Percentiles rank a stretch among this genome's conserved stretches.
Evolutionary conservation across 2,113 vertebrate species (phyloP).

Genomic region (Poecile atricapillus): DNA sequence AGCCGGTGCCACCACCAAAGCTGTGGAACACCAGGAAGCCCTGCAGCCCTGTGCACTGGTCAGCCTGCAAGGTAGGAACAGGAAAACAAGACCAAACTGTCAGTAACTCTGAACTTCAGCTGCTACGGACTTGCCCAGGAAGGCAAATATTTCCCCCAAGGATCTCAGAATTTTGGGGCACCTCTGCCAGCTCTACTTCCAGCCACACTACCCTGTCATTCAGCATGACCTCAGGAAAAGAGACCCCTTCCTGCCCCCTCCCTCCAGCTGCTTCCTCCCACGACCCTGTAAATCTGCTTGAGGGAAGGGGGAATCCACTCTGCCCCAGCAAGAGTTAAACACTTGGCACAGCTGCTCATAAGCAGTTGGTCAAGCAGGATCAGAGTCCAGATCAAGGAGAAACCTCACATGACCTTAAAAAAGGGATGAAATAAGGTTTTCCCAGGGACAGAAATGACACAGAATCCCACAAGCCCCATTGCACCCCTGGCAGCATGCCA

Average conservation of each 20-base stretch:
- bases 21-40: constrained; percentile 79
- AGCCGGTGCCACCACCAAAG: constrained; percentile 81
- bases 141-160: fast-evolving
- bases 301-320: neutral
- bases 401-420: neutral
- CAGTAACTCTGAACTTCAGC: neutral
- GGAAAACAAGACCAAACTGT: neutral
- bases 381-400: neutral
- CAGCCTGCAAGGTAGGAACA: constrained; percentile 58
- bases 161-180: no score
- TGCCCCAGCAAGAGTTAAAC: neutral
- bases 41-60: constrained; percentile 53
- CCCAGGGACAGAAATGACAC: neutral
- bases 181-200: neutral
- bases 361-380: neutral
- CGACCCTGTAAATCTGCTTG: neutral
- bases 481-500: neutral
- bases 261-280: neutral
- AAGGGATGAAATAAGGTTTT: neutral
- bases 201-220: neutral
- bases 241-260: neutral
- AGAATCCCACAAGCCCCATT: neutral
- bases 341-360: neutral
- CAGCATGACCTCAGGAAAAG: no score
- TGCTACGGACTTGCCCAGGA: fast-evolving